These are phyloP conservation scores for Bambusicola thoracicus DNA, from an alignment of 2,113 vertebrate genomes.

Conservation along the genomic window DNA sequence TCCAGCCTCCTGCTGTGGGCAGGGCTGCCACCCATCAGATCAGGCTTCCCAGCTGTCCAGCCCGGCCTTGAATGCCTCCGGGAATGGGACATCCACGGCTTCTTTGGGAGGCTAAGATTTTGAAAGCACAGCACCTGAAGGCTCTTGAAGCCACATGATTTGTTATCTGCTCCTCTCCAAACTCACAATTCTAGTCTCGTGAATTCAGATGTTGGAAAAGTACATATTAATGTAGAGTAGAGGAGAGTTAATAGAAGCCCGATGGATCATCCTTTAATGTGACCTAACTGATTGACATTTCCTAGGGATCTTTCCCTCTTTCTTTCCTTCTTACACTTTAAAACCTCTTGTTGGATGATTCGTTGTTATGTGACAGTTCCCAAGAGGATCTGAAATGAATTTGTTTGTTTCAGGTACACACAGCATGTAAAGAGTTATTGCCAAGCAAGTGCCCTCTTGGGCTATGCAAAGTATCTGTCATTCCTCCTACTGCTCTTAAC, in stretches of 20 bases:
- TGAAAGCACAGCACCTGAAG: not conserved
- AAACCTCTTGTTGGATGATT: not conserved
- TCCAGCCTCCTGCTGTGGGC: not conserved
- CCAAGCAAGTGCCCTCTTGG: slow-evolving; percentile 93
- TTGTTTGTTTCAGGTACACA: slow-evolving; percentile 85
- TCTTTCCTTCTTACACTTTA: not conserved
- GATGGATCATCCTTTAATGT: not conserved
- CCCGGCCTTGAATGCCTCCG: not conserved
- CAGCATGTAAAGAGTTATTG: slow-evolving; percentile 89
- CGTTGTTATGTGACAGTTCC: not conserved
- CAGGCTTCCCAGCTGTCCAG: not conserved
- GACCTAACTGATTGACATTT: not conserved
- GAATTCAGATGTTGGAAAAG: not conserved
- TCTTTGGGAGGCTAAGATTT: not conserved
- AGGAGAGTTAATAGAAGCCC: not conserved
- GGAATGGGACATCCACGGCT: not conserved
- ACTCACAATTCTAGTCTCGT: not conserved
- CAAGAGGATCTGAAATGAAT: not conserved
- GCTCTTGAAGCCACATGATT: not conserved
- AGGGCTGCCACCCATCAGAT: not conserved
- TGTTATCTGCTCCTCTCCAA: not conserved
- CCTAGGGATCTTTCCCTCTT: not conserved
- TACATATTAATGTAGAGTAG: not conserved
- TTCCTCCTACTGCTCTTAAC: slow-evolving; percentile 96
- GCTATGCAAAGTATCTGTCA: slow-evolving; percentile 96